A percentile compares a stretch with the other conserved stretches of the same genome.
phyloP scores from a whole-genome alignment of 2,113 vertebrate genomes.

The Miniopterus natalensis region DNA sequence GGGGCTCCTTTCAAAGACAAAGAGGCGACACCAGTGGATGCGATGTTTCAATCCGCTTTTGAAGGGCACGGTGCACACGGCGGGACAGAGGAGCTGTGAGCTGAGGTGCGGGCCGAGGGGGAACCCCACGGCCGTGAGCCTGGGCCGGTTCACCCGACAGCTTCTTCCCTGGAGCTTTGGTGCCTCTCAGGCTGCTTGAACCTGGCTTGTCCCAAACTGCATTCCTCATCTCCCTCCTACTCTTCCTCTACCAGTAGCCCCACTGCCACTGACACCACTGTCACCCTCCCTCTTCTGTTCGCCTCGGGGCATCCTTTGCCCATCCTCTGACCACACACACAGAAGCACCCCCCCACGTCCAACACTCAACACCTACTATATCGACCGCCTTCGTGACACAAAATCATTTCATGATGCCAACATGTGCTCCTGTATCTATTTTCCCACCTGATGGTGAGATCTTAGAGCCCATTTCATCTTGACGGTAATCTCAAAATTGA shows the following conservation, averaged over 20 bases:
- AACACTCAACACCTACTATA: background rate
- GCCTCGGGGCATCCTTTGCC: background rate
- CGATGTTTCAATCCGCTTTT: background rate
- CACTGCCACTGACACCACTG: too few relatives aligned
- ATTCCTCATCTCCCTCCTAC: background rate
- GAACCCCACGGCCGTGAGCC: background rate
- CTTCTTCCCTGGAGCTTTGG: background rate
- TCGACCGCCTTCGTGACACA: background rate
- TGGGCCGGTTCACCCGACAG: background rate
- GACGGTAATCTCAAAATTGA: background rate
- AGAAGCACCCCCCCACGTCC: accelerated
- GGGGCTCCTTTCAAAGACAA: conserved; percentile 32
- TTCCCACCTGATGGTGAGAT: background rate
- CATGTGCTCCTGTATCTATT: background rate
- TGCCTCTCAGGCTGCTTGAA: background rate
- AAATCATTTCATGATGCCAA: background rate
- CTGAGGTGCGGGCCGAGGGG: background rate
- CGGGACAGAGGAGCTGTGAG: background rate
- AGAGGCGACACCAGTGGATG: background rate
- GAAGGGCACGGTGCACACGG: background rate
- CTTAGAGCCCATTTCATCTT: background rate
- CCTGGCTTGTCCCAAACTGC: background rate
- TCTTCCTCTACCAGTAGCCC: background rate
- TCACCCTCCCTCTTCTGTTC: background rate
- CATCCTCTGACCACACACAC: background rate